Percentiles rank a stretch among this genome's conserved stretches.
Evolutionary conservation across 2,797 vertebrate species (phyloP).

Genomic region (Tinamus major): DNA sequence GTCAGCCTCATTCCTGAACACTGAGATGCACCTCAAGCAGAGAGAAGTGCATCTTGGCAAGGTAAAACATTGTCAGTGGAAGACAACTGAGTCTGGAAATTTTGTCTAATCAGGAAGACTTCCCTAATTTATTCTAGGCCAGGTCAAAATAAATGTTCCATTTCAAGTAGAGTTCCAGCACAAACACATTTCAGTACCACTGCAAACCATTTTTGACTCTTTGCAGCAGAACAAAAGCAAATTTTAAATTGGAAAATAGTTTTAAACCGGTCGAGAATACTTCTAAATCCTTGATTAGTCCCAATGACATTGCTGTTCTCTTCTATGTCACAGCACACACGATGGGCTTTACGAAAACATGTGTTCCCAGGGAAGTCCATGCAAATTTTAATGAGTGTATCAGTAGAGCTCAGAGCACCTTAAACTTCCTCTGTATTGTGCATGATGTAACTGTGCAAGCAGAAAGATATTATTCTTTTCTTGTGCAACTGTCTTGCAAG

Average conservation of each 20-base stretch:
- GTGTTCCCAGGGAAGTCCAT: accelerated
- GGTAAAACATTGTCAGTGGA: background rate
- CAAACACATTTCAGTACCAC: background rate
- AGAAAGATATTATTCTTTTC: background rate
- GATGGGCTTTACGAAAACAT: background rate
- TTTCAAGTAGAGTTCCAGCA: background rate
- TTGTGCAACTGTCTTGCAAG: background rate
- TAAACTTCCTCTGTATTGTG: accelerated
- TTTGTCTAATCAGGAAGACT: background rate
- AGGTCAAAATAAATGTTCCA: background rate
- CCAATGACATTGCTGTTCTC: background rate
- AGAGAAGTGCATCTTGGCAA: background rate
- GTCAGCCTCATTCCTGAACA: background rate
- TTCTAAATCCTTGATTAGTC: background rate
- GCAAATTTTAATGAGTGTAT: background rate
- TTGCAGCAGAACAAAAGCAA: background rate
- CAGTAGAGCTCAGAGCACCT: background rate
- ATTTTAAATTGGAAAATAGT: background rate
- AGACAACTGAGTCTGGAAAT: background rate
- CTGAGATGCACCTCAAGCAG: background rate
- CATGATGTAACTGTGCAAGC: background rate
- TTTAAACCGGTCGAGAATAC: background rate
- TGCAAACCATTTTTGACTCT: background rate
- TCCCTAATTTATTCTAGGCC: background rate
- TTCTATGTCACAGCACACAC: background rate